Conservation (phyloP, 2,888 invertebrate genomes). For the Callinectes sapidus region DNA sequence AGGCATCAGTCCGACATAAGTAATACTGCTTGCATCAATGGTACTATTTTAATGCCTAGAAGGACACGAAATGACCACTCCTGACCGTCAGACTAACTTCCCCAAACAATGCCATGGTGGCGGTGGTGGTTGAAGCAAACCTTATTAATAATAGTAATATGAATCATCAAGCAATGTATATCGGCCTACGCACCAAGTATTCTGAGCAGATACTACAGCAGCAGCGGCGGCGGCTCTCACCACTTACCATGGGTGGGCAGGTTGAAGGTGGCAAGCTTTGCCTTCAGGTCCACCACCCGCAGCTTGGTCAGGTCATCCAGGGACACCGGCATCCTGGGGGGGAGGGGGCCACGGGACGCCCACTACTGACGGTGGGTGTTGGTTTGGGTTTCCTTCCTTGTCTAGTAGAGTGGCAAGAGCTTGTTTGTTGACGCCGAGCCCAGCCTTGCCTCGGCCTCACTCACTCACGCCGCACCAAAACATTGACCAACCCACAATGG, state of each 20-base stretch:
- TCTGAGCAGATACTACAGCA: background rate
- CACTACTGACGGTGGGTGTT: background rate
- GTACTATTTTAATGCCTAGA: no score
- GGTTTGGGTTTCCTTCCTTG: background rate
- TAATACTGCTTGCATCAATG: no score
- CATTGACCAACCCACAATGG: background rate
- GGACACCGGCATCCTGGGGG: conserved; percentile 47
- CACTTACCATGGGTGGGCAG: conserved; percentile 52
- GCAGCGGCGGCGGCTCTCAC: background rate
- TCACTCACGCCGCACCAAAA: background rate
- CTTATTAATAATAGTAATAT: no score
- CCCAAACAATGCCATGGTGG: no score
- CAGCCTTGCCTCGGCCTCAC: background rate
- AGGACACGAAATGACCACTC: no score
- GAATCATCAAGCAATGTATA: no score
- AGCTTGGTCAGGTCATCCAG: conserved; percentile 50
- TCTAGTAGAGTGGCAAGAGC: background rate
- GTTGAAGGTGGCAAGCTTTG: conserved; percentile 49
- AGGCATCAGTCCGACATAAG: no score
- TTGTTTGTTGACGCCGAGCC: background rate
- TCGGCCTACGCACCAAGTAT: background rate
- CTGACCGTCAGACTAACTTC: no score
- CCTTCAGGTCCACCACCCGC: conserved; percentile 61
- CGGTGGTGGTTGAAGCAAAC: no score
- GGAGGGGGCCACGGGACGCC: background rate